Conservation (phyloP, 2,888 invertebrate genomes). For the Dascillus cervinus region DNA sequence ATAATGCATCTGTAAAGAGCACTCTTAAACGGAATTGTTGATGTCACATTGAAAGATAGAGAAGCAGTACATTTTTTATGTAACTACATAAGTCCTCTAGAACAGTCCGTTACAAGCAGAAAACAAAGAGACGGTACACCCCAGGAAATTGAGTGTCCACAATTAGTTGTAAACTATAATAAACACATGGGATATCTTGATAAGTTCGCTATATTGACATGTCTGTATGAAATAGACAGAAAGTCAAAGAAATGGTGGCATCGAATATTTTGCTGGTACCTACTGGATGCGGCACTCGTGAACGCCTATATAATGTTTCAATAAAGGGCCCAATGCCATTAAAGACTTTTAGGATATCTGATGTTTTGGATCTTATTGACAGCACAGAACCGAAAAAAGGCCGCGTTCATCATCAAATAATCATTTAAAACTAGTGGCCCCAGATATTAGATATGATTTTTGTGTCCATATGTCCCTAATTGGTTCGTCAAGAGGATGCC, state of each 20-base stretch:
- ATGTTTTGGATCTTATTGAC: background rate
- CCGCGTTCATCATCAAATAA: background rate
- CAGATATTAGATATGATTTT: background rate
- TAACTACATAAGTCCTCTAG: slow-evolving; percentile 1
- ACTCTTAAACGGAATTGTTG: no score
- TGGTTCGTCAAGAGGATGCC: background rate
- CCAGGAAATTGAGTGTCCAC: slow-evolving; percentile 1
- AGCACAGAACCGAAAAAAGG: background rate
- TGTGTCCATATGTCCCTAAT: slow-evolving; percentile 1
- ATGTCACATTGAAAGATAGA: slow-evolving; percentile 3
- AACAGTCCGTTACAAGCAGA: background rate
- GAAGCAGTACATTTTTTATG: slow-evolving; percentile 1
- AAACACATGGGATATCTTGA: no score
- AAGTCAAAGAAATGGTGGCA: no score
- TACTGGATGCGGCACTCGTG: background rate
- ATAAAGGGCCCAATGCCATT: background rate
- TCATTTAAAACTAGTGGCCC: no score
- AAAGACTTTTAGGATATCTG: slow-evolving; percentile 2
- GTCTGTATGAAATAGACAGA: no score
- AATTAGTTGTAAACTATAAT: no score
- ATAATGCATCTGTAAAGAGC: no score
- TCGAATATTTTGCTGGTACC: no score
- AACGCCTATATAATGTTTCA: slow-evolving; percentile 3
- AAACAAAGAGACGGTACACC: slow-evolving; percentile 1
- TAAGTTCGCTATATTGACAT: no score